phyloP scores from a whole-genome alignment of 2,113 vertebrate species.

The Ammodytes marinus region DNA sequence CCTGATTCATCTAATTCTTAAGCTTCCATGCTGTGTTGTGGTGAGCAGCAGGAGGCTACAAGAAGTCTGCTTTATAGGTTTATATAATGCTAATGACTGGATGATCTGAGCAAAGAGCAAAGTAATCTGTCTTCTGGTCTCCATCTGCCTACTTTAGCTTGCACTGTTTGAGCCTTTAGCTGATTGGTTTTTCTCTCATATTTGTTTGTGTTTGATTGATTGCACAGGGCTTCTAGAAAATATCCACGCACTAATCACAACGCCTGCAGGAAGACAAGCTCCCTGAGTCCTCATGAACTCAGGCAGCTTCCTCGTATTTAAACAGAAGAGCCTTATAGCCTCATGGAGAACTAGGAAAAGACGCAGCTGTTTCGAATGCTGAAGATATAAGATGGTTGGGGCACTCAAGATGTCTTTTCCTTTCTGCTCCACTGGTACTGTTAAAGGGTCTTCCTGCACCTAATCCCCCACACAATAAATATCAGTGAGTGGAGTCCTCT shows the following conservation, averaged over 20 bases:
- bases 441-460: constrained; percentile 69
- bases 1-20: constrained; percentile 41
- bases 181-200: constrained; percentile 45
- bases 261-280: constrained; percentile 36
- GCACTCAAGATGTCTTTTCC: constrained; percentile 74
- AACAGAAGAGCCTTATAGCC: constrained; percentile 7
- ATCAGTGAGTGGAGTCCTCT: constrained; percentile 61
- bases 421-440: constrained; percentile 72
- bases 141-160: not conserved
- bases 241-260: constrained; percentile 37
- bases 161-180: constrained; percentile 13
- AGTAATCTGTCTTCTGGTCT: constrained; percentile 26
- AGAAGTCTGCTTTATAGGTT: constrained; percentile 20
- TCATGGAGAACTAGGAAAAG: constrained; percentile 35
- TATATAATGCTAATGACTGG: not conserved
- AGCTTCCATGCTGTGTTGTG: constrained; percentile 54
- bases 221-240: constrained; percentile 41
- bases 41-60: constrained; percentile 14
- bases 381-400: constrained; percentile 50
- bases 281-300: constrained; percentile 23
- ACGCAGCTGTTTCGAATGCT: constrained; percentile 73
- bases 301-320: constrained; percentile 47
- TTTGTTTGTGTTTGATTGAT: constrained; percentile 65
- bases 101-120: constrained; percentile 8
- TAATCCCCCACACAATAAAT: constrained; percentile 76